Conservation (phyloP, 2,888 invertebrate genomes). For the Plagiodera versicolora region DNA sequence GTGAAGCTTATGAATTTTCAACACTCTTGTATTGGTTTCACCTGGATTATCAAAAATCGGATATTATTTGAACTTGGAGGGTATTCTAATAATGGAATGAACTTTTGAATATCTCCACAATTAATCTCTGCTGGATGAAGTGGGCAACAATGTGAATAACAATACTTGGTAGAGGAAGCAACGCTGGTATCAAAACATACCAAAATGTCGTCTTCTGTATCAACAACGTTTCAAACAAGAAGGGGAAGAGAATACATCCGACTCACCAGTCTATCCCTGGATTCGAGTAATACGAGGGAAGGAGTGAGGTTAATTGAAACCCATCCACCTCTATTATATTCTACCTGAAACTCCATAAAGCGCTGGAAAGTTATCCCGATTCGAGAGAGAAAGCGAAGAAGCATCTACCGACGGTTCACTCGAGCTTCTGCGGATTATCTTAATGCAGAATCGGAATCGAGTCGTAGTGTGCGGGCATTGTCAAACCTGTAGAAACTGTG, state of each 20-base stretch:
- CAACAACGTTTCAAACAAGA: too few species aligned
- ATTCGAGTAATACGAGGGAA: slow-evolving; percentile 29
- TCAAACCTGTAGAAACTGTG: slow-evolving; percentile 19
- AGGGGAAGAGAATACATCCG: slow-evolving; percentile 13
- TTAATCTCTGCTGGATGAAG: too few species aligned
- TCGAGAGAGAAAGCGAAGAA: slow-evolving; percentile 36
- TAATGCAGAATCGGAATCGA: slow-evolving; percentile 19
- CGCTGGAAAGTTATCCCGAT: slow-evolving; percentile 46
- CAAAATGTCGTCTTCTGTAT: too few species aligned
- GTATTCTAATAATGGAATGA: too few species aligned
- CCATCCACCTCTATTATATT: slow-evolving; percentile 53
- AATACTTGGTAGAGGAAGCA: too few species aligned
- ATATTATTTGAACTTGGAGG: too few species aligned
- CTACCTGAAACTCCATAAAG: slow-evolving; percentile 50
- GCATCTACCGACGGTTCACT: slow-evolving; percentile 29
- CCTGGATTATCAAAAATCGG: too few species aligned
- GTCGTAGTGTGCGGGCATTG: slow-evolving; percentile 17
- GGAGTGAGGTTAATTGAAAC: slow-evolving; percentile 53
- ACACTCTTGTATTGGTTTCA: too few species aligned
- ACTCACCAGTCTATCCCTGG: not conserved
- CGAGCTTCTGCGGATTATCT: slow-evolving; percentile 15
- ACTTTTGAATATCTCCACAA: too few species aligned
- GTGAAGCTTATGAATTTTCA: too few species aligned
- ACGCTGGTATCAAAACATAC: too few species aligned
- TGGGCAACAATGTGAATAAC: too few species aligned